Base-by-base conservation (phyloP, 2,113 vertebrate species). In the Hippocampus guttulatus region DNA sequence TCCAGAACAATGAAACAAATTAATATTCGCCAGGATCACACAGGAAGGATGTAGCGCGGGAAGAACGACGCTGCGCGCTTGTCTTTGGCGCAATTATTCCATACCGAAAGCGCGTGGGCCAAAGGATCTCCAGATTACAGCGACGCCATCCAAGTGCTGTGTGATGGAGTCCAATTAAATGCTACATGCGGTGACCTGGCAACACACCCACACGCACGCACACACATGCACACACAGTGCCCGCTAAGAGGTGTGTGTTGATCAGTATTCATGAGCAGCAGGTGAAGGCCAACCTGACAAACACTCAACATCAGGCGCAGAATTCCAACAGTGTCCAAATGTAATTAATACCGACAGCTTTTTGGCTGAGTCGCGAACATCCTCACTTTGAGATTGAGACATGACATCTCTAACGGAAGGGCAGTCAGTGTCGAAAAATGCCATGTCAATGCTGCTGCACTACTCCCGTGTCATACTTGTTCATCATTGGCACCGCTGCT, bases 251-350 rank as follows among this genome's bases (percentile, higher is more conserved):
- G 33, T 64, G 49, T 8, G 74, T 80, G 76, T 40, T 73, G 68
- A 63, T 65, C 60, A 45, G 60, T 77, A 89, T 90, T 81, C 87
- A 85, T 87, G 87, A 76, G 75, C 71, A 72, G 83, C 75, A 73
- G 1, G 0, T 27, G 79, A 89, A 89, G 80, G 84, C 88, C 76
- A 38, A 38, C 88, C 83, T 94, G 94, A 95, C 92, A 94, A 92
- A 94, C 92, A 90, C 85, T 88, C 83, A 73, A 90, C 88, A 91
- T 91, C 89, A 92, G 90, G 91, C 80, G 86, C 91, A 92, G 93
- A 5, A 38, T 93, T 94, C 93, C 33, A 38, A 38, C 33, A 92
- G 90, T 81, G 88, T 77, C 80, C 89, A 88, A 71, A 73, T 73
- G 83, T 93, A 94, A 94, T 90, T 93, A 92, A 93, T 92, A 88